These are phyloP conservation scores for Chironomus tentans DNA, from an alignment of 2,888 invertebrate species.

Conservation along the genomic window DNA sequence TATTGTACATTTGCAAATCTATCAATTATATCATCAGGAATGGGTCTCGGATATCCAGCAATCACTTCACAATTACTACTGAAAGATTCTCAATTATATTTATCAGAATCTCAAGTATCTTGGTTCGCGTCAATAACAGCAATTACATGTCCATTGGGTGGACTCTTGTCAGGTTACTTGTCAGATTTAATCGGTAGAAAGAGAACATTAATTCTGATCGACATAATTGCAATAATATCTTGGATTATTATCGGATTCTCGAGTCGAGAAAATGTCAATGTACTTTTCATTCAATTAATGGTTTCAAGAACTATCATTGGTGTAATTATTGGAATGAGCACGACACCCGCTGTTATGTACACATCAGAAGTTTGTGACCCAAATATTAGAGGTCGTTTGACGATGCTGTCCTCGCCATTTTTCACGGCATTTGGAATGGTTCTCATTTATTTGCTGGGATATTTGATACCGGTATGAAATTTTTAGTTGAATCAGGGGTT, in stretches of 20 bases:
- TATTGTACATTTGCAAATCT: conserved; percentile 33
- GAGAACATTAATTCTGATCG: not conserved
- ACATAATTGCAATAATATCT: conserved; percentile 14
- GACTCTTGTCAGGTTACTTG: conserved; percentile 2
- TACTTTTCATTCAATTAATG: conserved; percentile 15
- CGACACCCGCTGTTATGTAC: conserved; percentile 13
- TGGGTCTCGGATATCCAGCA: conserved; percentile 39
- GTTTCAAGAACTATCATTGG: conserved; percentile 10
- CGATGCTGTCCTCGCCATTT: conserved; percentile 7
- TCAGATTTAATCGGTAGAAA: conserved; percentile 8
- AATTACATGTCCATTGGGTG: conserved; percentile 20
- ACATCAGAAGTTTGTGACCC: conserved; percentile 6
- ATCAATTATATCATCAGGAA: conserved; percentile 38
- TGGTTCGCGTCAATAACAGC: conserved; percentile 35
- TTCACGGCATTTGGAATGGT: conserved; percentile 12
- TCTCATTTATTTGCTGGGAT: conserved; percentile 12
- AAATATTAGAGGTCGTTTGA: not conserved
- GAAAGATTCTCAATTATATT: conserved; percentile 28
- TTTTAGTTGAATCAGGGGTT: not conserved
- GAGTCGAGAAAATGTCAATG: not conserved
- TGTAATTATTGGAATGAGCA: conserved; percentile 13
- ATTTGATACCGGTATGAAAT: conserved; percentile 2
- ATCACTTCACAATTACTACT: conserved; percentile 31
- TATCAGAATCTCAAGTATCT: conserved; percentile 33
- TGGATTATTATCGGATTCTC: conserved; percentile 12